phyloP scores from a whole-genome alignment of 2,113 vertebrate species.

The Sinocyclocheilus rhinocerous region DNA sequence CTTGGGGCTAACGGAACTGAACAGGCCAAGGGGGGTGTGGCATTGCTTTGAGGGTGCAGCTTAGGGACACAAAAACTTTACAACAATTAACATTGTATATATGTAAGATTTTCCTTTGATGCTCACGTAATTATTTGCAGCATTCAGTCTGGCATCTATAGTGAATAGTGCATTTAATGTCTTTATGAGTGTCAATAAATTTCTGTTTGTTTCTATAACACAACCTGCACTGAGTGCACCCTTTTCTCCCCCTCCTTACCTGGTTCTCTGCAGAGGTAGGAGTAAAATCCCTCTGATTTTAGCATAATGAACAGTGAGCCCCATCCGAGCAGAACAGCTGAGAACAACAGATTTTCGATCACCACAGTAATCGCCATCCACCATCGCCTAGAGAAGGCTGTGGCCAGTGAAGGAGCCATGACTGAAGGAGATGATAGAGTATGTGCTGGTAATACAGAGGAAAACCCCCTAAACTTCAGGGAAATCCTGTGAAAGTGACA shows the following conservation, averaged over 20 bases:
- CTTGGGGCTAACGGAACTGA: no score
- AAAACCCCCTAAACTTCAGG: background rate
- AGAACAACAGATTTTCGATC: slow-evolving; percentile 94
- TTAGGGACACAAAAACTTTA: no score
- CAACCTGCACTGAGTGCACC: background rate
- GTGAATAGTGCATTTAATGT: background rate
- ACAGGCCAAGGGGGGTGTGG: no score
- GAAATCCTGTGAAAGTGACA: slow-evolving; percentile 38
- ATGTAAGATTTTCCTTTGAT: background rate
- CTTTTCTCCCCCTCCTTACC: slow-evolving; percentile 73
- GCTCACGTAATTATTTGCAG: background rate
- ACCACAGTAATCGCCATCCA: slow-evolving; percentile 98
- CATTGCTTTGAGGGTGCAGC: no score
- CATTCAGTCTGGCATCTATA: background rate
- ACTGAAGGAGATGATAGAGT: slow-evolving; percentile 29
- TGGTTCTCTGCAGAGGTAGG: slow-evolving; percentile 82
- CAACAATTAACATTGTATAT: no score
- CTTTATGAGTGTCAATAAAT: no score
- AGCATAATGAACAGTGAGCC: slow-evolving; percentile 98
- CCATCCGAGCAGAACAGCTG: slow-evolving; percentile 96
- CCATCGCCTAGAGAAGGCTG: slow-evolving; percentile 91
- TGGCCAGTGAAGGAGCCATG: slow-evolving; percentile 93
- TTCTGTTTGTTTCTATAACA: background rate
- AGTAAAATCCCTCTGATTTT: slow-evolving; percentile 96
- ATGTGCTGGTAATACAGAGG: background rate